Evolutionary conservation across 2,797 vertebrate genomes (phyloP), one percentile per base, ranked within the genome.

Genomic region (Lacerta viridis): DNA sequence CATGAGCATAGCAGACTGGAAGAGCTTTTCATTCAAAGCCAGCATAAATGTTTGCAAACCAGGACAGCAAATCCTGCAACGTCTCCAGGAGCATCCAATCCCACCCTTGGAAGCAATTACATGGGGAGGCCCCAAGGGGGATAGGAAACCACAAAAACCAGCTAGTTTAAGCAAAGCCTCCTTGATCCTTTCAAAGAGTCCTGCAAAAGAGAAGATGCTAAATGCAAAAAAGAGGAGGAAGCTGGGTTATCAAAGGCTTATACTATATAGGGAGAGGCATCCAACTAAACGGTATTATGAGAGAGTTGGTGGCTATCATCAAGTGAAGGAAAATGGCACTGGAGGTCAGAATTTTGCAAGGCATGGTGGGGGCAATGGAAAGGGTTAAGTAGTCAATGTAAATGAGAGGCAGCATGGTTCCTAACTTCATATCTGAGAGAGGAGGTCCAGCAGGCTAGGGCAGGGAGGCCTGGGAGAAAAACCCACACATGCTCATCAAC

Each of bases 1-100:
- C 50, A 36, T 74, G 77, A 89, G 83, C 68, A 27, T 7, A 43
- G 39, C 50, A 80, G 76, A 33, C 87, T 85, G 87, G 76, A 80
- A 88, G 50, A 68, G 55, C 64, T 89, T 66, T 76, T 81, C 83
- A 81, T 85, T 75, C 88, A 75, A 50, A 64, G 88, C 88, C 88
- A 89, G 88, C 23, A 74, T 85, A 89, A 89, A 89, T 85, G 88
- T 89, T 89, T 89, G 83, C 83, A 89, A 89, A 85, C 83, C 4
- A 1, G 78, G 55, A 61, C 25, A 55, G 77, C 78, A 80, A 85
- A 81, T 64, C 83, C 83, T 75, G 69, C 76, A 74, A 36, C 5
- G 29, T 85, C 59, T 89, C 83, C 13, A 39, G 83, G 69, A 85
- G 83, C 83, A 80, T 81, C 88, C 39, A 50, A 85, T 75, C 88